Evolutionary conservation across 2,888 invertebrate genomes (phyloP).

Genomic region (Temnothorax ravouxi): DNA sequence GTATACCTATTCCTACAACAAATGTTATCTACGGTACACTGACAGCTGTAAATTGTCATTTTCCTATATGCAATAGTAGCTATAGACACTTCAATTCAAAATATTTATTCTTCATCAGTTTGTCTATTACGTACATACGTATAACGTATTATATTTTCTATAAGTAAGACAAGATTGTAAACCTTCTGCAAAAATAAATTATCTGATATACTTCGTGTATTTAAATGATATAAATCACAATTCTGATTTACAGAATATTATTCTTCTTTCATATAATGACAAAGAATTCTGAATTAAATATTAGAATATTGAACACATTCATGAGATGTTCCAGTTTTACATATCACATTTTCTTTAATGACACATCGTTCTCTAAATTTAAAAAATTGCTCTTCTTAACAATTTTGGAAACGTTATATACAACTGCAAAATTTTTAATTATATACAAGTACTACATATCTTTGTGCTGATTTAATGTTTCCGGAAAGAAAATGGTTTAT

Average conservation of each 20-base stretch:
- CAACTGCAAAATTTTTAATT: background rate
- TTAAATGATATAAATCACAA: background rate
- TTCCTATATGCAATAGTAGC: background rate
- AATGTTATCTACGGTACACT: background rate
- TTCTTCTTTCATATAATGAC: background rate
- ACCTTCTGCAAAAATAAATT: background rate
- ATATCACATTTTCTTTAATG: background rate
- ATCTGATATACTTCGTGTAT: background rate
- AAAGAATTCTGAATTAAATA: background rate
- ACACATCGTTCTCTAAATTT: background rate
- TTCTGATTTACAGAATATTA: background rate
- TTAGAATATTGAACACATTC: background rate
- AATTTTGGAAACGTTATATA: background rate
- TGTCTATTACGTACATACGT: background rate
- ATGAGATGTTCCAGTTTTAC: background rate
- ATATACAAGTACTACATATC: background rate
- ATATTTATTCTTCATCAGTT: slow-evolving; percentile 8
- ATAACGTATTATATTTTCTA: background rate
- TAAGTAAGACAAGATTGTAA: background rate
- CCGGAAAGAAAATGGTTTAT: background rate
- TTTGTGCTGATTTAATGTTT: background rate
- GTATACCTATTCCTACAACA: background rate
- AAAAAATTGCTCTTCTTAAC: background rate
- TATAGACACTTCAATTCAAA: background rate
- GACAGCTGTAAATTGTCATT: background rate